Evolutionary conservation across 2,888 invertebrate genomes (phyloP).

Genomic region (Loripinus fragilis): DNA sequence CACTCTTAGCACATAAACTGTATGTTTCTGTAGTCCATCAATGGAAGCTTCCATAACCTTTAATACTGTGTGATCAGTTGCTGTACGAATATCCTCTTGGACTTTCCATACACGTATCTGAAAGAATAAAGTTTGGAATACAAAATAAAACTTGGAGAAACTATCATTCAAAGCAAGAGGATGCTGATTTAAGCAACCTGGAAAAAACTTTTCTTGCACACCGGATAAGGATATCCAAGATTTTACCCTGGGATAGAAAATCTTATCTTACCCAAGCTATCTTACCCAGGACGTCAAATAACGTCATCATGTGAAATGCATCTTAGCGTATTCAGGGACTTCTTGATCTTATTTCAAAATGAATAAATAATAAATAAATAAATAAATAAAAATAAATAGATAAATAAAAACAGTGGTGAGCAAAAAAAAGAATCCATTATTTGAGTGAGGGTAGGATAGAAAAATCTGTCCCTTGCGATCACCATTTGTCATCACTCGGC

Average conservation of each 20-base stretch:
- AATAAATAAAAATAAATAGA: too few relatives aligned
- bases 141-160: neutral
- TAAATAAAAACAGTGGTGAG: too few relatives aligned
- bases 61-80: slow-evolving; percentile 17
- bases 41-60: slow-evolving; percentile 34
- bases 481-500: too few relatives aligned
- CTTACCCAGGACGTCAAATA: too few relatives aligned
- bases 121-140: neutral
- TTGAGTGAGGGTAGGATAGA: too few relatives aligned
- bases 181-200: neutral
- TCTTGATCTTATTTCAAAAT: neutral
- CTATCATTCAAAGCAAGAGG: neutral
- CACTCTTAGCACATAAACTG: slow-evolving; percentile 43
- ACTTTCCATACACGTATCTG: neutral
- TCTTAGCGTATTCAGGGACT: neutral
- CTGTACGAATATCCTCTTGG: slow-evolving; percentile 38
- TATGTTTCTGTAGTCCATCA: slow-evolving; percentile 31
- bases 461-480: too few relatives aligned
- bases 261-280: too few relatives aligned
- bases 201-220: too few relatives aligned
- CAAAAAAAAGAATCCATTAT: too few relatives aligned
- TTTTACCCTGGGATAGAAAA: too few relatives aligned
- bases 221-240: too few relatives aligned
- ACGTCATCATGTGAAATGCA: too few relatives aligned
- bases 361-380: neutral